Evolutionary conservation across 2,888 invertebrate genomes (phyloP).

Genomic region (Hoplodrina blanda): DNA sequence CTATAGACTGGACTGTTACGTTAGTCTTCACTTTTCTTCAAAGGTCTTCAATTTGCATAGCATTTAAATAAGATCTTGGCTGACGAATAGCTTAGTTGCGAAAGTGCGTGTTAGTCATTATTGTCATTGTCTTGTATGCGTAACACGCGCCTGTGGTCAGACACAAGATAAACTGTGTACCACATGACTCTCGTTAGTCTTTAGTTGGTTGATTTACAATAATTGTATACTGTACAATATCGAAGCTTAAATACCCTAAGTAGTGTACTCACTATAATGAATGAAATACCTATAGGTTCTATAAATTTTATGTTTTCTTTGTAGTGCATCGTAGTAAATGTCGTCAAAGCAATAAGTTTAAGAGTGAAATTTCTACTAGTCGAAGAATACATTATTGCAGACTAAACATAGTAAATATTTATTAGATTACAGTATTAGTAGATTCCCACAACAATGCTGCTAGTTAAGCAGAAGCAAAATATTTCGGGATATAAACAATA

Average conservation of each 20-base stretch:
- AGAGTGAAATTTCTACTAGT: background rate
- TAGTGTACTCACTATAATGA: background rate
- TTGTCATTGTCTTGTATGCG: constrained; percentile 27
- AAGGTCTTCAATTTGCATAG: constrained; percentile 61
- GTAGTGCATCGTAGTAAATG: too few species aligned
- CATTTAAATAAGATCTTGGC: constrained; percentile 59
- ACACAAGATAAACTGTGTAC: constrained; percentile 8
- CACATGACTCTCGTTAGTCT: constrained; percentile 15
- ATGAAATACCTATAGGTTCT: background rate
- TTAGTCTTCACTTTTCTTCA: constrained; percentile 47
- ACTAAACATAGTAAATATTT: background rate
- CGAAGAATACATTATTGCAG: background rate
- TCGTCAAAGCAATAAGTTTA: too few species aligned
- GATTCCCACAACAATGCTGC: background rate
- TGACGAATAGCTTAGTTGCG: constrained; percentile 52
- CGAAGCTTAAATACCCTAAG: background rate
- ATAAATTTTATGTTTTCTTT: background rate
- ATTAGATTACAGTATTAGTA: background rate
- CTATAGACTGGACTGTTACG: constrained; percentile 3
- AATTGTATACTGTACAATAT: background rate
- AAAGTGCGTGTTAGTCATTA: constrained; percentile 56
- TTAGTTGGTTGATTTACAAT: background rate
- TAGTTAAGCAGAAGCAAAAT: background rate
- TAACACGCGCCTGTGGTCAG: constrained; percentile 15
- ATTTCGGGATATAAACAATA: background rate